Evolutionary conservation across 2,113 vertebrate species (phyloP), one percentile per base, ranked within the genome.

Genomic region (Gymnorhina tibicen): DNA sequence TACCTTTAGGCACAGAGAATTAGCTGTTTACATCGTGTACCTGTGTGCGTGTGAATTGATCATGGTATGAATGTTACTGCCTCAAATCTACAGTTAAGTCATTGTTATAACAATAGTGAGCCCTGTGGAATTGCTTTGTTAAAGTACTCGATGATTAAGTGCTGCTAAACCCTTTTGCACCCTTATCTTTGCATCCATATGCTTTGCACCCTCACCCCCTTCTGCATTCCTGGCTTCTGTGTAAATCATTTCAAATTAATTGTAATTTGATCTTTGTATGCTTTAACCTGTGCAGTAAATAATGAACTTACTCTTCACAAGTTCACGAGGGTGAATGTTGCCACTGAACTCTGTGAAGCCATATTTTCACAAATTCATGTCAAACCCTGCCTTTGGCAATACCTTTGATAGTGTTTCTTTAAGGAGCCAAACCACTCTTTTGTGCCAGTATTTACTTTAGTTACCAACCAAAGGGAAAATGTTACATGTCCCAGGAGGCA

Each of bases 101-200:
- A 5, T 35, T 64, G 15, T 27, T 59, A 4, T 3, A 37, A 8
- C 44, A 52, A 3, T 3, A 44, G 44, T 0, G 6, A 67, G 11
- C 44, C 37, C 59, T 15, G 1, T n/a, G 53, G 33, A 74, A 67
- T 39, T 20, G 4, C 22, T 52, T 58, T 67, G 52, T 39, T 39
- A 1, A 33, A 44, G 23, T 52, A 17, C 46, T 53, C 4, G 0
- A 2, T 66, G 18, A 37, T 46, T 23, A 37, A 39, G 16, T 66
- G 44, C 59, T 89, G 52, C 22, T 81, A 44, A 44, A 59, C 19
- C 9, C 52, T 74, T 50, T 28, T 81, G 33, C 33, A 50, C 27
- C 44, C 16, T 66, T 81, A 28, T n/a, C 77, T 81, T 58, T 66
- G 27, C 32, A 32, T 32, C 42, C 23, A 26, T 26, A 6, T 50